phyloP scores from a whole-genome alignment of 35 echinoderm and acorn worm genomes.

The Hemicentrotus pulcherrimus region DNA sequence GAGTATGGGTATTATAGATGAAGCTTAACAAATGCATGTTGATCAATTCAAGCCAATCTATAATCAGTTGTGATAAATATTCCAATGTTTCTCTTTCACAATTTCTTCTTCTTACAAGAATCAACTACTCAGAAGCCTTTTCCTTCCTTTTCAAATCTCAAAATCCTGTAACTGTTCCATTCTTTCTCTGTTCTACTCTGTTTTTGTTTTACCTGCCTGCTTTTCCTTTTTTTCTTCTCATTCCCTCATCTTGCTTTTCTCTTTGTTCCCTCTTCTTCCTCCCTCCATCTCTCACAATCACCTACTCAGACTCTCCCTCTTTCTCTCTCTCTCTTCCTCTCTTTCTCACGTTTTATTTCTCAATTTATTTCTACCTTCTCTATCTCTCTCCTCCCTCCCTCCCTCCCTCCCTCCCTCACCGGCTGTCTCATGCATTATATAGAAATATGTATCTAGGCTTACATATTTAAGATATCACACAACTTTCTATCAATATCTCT shows the following conservation, averaged over 20 bases:
- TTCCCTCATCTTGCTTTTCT: background rate
- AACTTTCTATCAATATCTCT: no score
- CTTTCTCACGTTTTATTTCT: no score
- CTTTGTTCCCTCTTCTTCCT: background rate
- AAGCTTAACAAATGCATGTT: constrained; percentile 19
- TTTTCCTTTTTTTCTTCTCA: background rate
- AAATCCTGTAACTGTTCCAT: background rate
- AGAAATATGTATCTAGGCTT: no score
- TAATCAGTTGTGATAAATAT: background rate
- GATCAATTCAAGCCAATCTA: background rate
- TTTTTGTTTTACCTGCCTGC: background rate
- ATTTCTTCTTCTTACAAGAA: background rate
- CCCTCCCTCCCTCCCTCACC: no score
- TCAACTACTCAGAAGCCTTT: background rate
- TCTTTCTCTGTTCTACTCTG: background rate
- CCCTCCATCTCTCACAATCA: background rate
- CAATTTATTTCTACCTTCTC: no score
- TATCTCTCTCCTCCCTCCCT: no score
- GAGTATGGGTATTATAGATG: background rate
- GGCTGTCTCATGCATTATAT: no score
- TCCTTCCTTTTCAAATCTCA: background rate
- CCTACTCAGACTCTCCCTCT: background rate
- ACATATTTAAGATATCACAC: no score
- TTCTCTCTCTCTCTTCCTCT: background rate
- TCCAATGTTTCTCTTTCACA: background rate